phyloP scores from a whole-genome alignment of 2,113 vertebrate species.

The Corvus hawaiiensis region DNA sequence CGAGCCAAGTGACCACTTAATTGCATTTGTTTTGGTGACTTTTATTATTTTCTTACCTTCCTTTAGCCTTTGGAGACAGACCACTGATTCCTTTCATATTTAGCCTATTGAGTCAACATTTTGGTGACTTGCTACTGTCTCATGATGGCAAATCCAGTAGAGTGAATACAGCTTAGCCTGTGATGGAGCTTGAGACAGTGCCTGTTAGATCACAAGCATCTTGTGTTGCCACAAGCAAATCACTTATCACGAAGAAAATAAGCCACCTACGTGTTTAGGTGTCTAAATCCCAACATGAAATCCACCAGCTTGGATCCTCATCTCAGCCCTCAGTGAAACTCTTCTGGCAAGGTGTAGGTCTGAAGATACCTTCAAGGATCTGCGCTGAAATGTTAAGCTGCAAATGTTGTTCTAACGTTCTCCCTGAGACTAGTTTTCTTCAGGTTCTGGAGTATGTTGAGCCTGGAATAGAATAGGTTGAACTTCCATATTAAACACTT shows the following conservation, averaged over 20 bases:
- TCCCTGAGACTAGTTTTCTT: neutral
- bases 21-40: neutral
- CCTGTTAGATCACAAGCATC: neutral
- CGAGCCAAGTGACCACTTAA: neutral
- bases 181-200: neutral
- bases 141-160: neutral
- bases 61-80: neutral
- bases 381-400: neutral
- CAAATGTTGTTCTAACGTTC: neutral
- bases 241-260: neutral
- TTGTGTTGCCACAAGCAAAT: neutral
- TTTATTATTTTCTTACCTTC: neutral
- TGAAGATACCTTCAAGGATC: neutral
- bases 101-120: neutral
- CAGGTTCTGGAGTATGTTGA: neutral
- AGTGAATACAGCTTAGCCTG: neutral
- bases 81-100: neutral
- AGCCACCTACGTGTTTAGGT: neutral
- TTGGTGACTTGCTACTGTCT: neutral
- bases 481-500: neutral
- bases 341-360: neutral
- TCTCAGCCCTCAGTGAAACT: neutral
- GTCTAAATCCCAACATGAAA: neutral
- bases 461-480: slow-evolving; percentile 18
- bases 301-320: neutral